Evolutionary conservation across 2,113 vertebrate species (phyloP), one percentile per base, ranked within the genome.

Genomic region (Ictalurus punctatus): DNA sequence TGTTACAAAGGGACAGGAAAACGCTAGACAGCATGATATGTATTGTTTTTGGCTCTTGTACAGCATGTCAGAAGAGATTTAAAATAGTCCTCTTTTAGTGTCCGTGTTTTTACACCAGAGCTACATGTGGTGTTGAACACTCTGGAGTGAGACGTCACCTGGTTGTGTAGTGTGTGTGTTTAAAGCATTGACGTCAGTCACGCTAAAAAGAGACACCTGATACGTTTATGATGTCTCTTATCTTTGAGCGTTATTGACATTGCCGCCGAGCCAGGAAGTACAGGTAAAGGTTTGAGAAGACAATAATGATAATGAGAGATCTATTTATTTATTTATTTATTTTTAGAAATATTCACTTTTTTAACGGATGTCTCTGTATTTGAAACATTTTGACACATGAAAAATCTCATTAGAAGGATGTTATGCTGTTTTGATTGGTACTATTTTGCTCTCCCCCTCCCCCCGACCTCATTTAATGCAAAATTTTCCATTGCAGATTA

Each of bases 1-100:
- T 52, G n/a, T 74, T 85, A 58, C 52, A 30, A 40, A 78, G 56
- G 59, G 80, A 61, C 56, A 21, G 80, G 80, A 82, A 82, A 59
- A 23, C 80, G 37, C n/a, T 6, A 25, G 56, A 37, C 80, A 82
- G 80, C 80, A 2, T 25, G 80, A 59, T 30, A 59, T 61, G 27
- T 13, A 37, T 59, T 23, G 80, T 34, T 82, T 82, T 82, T 37
- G 80, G 56, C 80, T 61, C 59, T 82, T 1, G 9, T 56, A 17
- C 7, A 37, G 48, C 13, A 30, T 30, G 12, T 54, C 14, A 80
- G n/a, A 82, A 23, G 37, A 23, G 54, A 37, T 82, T 48, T 37
- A 5, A 59, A 58, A 81, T 5, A 37, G n/a, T 30, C 21, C 58
- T 34, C 3, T 19, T 81, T 58, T 7, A 30, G 30, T 0, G 23